Conservation (phyloP, 2,797 vertebrate genomes). For the Sylvilagus floridanus region DNA sequence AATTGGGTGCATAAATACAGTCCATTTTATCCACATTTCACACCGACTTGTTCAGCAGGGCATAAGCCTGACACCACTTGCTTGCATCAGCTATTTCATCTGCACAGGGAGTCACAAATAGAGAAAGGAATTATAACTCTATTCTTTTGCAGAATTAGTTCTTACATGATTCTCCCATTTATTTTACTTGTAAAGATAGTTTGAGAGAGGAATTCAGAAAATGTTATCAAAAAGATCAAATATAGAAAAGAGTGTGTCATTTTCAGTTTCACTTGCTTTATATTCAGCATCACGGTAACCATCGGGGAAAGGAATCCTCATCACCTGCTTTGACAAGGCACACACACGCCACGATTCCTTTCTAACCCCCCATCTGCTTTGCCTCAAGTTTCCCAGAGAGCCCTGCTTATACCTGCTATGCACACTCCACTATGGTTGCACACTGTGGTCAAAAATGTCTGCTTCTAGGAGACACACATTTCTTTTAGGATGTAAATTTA, state of each 20-base stretch:
- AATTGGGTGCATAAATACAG: constrained; percentile 40
- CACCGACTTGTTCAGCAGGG: not conserved
- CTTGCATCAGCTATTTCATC: constrained; percentile 23
- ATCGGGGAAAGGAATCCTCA: constrained; percentile 34
- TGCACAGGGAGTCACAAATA: constrained; percentile 47
- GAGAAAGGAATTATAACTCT: not conserved
- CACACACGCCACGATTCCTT: not conserved
- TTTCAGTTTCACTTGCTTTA: constrained; percentile 57
- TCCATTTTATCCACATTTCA: not conserved
- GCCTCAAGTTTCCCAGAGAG: not conserved
- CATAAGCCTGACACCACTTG: not conserved
- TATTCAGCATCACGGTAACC: not conserved
- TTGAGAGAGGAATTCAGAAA: constrained; percentile 14
- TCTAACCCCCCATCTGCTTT: not conserved
- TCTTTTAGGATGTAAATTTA: not conserved
- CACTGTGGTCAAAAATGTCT: not conserved
- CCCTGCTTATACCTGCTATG: not conserved
- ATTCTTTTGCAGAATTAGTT: constrained; percentile 30
- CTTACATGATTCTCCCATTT: not conserved
- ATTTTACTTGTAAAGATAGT: not conserved
- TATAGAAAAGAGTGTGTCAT: not conserved
- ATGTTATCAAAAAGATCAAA: constrained; percentile 18
- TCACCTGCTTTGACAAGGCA: not conserved
- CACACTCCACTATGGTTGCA: not conserved
- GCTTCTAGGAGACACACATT: not conserved